Base-by-base conservation (phyloP, 1,140 invertebrate genomes). In the Archegozetes longisetosus region DNA sequence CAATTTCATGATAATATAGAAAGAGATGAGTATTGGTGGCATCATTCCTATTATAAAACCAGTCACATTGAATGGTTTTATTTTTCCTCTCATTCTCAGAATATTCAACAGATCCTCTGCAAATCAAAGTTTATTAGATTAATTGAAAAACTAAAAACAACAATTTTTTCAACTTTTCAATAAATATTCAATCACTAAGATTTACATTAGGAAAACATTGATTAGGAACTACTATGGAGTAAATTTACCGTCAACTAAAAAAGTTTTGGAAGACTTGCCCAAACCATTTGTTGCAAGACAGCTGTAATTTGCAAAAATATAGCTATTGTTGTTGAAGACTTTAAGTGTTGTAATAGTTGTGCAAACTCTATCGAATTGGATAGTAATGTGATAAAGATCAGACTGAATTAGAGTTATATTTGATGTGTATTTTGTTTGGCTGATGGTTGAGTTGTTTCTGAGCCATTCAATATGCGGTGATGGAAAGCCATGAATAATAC, bases 31-130 rank as follows among this genome's bases (percentile, higher is more conserved):
- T 4, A 68, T 26, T 3, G 66, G 65, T 4, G 66, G 66, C 23
- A 65, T 60, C 66, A 68, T 68, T 0, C 66, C 66, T 6, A 68
- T 48, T 20, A 68, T 67, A 56, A 68, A 68, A 3, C 66, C 66
- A 9, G 64, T 66, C 3, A 67, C 59, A 27, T 66, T 67, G 53
- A 65, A 65, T 22, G 20, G 13, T 47, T 32, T 74, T 12, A 55
- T 13, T 23, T 55, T 55, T 40, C 6, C 6, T 40, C 17, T 40
- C 6, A 17, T 9, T 17, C 17, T 40, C 17, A 40, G 17, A 9
- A 9, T 17, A 9, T 40, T 6, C 17, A 40, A 40, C 17, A 40
- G 6, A 9, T 40, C 17, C 17, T 40, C 32, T 40, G 32, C 17
- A 40, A 40, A 40, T 40, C n/a, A n/a, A n/a, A n/a, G n/a, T n/a